These are phyloP conservation scores for Xestia sexstrigata DNA, from an alignment of 2,888 invertebrate species.

Conservation along the genomic window DNA sequence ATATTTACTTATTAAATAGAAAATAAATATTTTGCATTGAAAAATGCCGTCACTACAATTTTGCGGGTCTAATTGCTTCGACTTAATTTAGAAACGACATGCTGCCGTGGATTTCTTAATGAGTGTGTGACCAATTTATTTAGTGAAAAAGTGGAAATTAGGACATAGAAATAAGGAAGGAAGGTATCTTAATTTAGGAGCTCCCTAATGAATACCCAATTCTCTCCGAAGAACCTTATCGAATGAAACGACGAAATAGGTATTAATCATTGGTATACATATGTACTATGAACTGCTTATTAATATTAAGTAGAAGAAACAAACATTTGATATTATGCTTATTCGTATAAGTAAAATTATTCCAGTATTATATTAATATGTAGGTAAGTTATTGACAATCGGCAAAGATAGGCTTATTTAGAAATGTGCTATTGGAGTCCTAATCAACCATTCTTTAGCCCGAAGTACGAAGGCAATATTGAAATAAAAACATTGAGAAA, in stretches of 20 bases:
- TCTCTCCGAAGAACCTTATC: conserved; percentile 32
- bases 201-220: conserved; percentile 36
- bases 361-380: conserved; percentile 44
- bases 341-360: conserved; percentile 58
- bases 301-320: conserved; percentile 52
- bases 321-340: conserved; percentile 53
- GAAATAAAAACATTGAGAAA: conserved; percentile 51
- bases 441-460: conserved; percentile 48
- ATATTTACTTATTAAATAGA: background rate
- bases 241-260: conserved; percentile 55
- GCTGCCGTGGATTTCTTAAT: background rate
- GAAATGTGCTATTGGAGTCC: conserved; percentile 10
- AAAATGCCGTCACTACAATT: background rate
- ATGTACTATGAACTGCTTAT: conserved; percentile 57
- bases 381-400: conserved; percentile 22
- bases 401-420: conserved; percentile 20
- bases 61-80: background rate
- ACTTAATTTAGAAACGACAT: background rate
- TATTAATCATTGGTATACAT: conserved; percentile 56
- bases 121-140: background rate
- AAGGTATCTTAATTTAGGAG: conserved; percentile 19
- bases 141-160: conserved; percentile 1
- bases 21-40: background rate
- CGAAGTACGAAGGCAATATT: conserved; percentile 26
- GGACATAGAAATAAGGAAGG: background rate